These are phyloP conservation scores for Aphidoletes aphidimyza DNA, from an alignment of 2,888 invertebrate species.

Conservation along the genomic window DNA sequence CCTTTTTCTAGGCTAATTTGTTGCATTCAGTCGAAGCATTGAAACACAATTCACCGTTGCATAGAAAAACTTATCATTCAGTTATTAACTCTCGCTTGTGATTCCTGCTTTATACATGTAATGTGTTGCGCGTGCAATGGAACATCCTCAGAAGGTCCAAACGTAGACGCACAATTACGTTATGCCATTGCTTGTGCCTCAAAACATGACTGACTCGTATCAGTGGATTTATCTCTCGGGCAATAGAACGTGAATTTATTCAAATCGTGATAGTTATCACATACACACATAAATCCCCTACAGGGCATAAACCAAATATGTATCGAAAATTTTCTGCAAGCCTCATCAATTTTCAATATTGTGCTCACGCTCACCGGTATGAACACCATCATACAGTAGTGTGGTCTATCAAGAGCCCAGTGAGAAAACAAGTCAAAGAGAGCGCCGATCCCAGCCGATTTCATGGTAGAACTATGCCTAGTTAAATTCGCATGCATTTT, in stretches of 20 bases:
- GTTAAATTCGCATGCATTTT: no score
- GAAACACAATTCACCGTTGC: constrained; percentile 3
- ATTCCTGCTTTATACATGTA: not conserved
- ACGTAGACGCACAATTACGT: not conserved
- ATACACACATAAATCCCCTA: not conserved
- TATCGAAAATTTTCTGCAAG: constrained; percentile 2
- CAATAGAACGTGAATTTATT: constrained; percentile 46
- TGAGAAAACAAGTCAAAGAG: not conserved
- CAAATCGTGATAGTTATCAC: constrained; percentile 43
- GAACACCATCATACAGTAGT: no score
- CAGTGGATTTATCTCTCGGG: constrained; percentile 45
- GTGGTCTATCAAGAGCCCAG: not conserved
- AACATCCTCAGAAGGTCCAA: not conserved
- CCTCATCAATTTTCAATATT: not conserved
- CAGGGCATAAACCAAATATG: constrained; percentile 5
- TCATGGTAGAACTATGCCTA: no score
- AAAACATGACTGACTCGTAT: constrained; percentile 34
- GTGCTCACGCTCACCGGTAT: not conserved
- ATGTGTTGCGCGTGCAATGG: not conserved
- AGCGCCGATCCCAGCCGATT: no score
- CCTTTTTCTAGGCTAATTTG: not conserved
- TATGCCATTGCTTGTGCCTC: no score
- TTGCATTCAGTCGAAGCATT: not conserved
- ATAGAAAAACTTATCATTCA: constrained; percentile 33
- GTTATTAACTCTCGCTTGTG: constrained; percentile 30